Evolutionary conservation across 2,797 vertebrate species (phyloP).

Genomic region (Odontamblyopus rebecca): DNA sequence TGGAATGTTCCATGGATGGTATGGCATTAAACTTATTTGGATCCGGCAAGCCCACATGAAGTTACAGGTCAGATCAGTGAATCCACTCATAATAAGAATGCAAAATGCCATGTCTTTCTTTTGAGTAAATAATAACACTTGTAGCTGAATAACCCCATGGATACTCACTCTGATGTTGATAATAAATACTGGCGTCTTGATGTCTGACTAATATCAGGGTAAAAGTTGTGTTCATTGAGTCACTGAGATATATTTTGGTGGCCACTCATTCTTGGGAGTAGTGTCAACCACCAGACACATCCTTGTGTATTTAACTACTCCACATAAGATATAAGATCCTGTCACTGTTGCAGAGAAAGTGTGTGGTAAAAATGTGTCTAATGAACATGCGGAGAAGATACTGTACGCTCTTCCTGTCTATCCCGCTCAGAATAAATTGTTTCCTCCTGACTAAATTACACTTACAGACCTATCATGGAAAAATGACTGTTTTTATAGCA

Average conservation of each 20-base stretch:
- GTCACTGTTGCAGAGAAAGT: neutral
- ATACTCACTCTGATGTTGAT: too few relatives aligned
- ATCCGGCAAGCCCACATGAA: too few relatives aligned
- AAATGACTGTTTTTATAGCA: slow-evolving; percentile 45
- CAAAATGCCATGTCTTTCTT: neutral
- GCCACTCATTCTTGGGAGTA: neutral
- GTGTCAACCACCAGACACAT: neutral
- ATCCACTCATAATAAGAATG: too few relatives aligned
- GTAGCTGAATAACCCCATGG: neutral
- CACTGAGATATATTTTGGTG: neutral
- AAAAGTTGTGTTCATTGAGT: neutral
- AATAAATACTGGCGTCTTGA: too few relatives aligned
- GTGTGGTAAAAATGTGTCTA: slow-evolving; percentile 7
- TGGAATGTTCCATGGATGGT: neutral
- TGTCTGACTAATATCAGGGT: too few relatives aligned
- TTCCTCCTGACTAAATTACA: slow-evolving; percentile 43
- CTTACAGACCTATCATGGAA: slow-evolving; percentile 42
- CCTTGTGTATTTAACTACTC: neutral
- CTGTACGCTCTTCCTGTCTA: slow-evolving; percentile 8
- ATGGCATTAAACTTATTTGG: neutral
- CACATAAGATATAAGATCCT: neutral
- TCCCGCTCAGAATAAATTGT: slow-evolving; percentile 32
- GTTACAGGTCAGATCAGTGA: too few relatives aligned
- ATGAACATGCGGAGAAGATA: slow-evolving; percentile 15
- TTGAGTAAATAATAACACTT: neutral